Base-by-base conservation (phyloP, 2,797 vertebrate species). In the Enteromius paludinosus region DNA sequence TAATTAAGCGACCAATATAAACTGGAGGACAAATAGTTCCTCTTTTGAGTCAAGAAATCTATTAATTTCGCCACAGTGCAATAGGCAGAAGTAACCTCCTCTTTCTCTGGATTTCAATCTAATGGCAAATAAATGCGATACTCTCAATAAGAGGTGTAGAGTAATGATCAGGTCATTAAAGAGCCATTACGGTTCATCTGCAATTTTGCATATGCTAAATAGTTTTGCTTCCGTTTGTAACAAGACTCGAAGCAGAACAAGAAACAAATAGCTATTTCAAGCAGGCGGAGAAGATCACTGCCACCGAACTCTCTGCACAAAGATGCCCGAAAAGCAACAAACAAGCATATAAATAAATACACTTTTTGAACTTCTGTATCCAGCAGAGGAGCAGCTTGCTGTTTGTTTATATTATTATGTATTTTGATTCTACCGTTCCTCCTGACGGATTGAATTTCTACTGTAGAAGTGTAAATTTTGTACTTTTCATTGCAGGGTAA, bases 1-100 rank as follows among this genome's bases (percentile, higher is more conserved):
- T 93, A 94, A 94, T 94, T 94, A 94, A 92, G 90, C 87, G 68
- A 79, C 91, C 88, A 91, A 87, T 91, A 92, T 91, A 91, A 94
- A 93, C 72, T 91, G 89, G 91, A 93, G 91, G 91, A 89, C 90
- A 93, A 92, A 90, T 83, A 84, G 87, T 89, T 92, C 89, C 93
- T 92, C 92, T 90, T 49, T 92, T 93, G 92, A 92, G 88, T 90
- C 81, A 59, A 83, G 80, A 91, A 93, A 95, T 93, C 91, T 92
- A 93, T 94, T 94, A 92, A 86, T 91, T 89, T 85, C 3, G 17
- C 78, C 66, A 86, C 88, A 35, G 52, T 10, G 84, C 92, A 93
- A 94, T 94, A 93, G 89, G 89, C 90, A 89, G 89, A 87, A 88
- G 87, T 88, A 89, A 86, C 83, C 81, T 87, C 54, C 83, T 88